Evolutionary conservation across 2,888 invertebrate species (phyloP).

Genomic region (Ormia ochracea): DNA sequence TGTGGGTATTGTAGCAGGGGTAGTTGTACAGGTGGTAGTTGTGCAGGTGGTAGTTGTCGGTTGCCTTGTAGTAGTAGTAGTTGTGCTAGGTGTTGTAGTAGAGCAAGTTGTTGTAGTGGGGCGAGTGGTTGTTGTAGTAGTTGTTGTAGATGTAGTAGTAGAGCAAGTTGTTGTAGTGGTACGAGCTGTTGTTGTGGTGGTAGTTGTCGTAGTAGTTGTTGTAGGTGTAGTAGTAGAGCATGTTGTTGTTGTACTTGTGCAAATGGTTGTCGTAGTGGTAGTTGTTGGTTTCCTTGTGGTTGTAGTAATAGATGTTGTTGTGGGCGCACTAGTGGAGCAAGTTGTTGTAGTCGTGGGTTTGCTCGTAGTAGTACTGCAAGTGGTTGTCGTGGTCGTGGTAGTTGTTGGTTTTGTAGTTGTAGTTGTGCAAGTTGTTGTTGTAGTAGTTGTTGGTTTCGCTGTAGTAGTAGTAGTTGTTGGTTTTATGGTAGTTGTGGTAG

Average conservation of each 20-base stretch:
- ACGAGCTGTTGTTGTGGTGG: neutral
- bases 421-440: neutral
- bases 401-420: no score
- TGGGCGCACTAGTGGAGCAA: neutral
- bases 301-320: neutral
- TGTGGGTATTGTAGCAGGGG: neutral
- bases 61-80: neutral
- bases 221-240: slow-evolving; percentile 1
- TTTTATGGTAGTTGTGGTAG: neutral
- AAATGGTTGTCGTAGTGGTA: neutral
- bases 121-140: slow-evolving; percentile 5
- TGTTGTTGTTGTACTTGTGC: slow-evolving; percentile 1
- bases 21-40: neutral
- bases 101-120: neutral
- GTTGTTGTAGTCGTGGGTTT: neutral
- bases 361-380: neutral
- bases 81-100: slow-evolving; percentile 2
- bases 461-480: neutral
- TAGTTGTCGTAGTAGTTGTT: slow-evolving; percentile 10
- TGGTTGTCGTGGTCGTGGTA: neutral
- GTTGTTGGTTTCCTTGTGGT: neutral
- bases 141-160: neutral
- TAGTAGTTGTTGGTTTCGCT: neutral
- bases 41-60: slow-evolving; percentile 12
- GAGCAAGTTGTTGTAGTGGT: neutral